phyloP scores from a whole-genome alignment of 1,140 invertebrate genomes.

The Heliconius congener region DNA sequence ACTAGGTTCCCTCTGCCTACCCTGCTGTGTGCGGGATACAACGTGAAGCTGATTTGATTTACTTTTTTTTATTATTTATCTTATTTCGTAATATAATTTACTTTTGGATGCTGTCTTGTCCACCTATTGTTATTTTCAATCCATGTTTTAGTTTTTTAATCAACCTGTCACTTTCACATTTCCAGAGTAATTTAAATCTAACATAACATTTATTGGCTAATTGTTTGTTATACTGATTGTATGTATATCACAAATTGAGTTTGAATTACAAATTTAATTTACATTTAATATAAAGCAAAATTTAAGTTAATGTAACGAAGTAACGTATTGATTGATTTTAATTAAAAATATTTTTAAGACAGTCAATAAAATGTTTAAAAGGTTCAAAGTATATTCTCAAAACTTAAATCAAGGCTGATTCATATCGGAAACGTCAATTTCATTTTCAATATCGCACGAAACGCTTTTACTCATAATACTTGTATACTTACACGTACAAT shows the following conservation, averaged over 20 bases:
- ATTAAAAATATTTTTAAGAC: no score
- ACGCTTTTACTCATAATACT: not conserved
- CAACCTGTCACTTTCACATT: not conserved
- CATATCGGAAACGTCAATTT: no score
- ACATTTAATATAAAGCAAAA: not conserved
- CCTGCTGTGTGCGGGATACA: no score
- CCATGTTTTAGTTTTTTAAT: not conserved
- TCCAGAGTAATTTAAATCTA: not conserved
- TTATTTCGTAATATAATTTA: not conserved
- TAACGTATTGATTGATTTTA: no score
- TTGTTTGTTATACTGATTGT: not conserved
- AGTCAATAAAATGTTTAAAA: no score
- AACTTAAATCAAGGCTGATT: no score
- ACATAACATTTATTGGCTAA: not conserved
- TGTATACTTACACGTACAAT: not conserved
- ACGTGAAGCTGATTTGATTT: no score
- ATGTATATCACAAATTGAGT: not conserved
- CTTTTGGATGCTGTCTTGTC: not conserved
- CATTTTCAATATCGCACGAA: not conserved
- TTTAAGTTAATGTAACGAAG: no score
- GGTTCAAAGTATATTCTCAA: no score
- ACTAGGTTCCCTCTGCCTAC: no score
- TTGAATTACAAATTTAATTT: not conserved
- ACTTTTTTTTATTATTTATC: not conserved
- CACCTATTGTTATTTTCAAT: not conserved